Base-by-base conservation (phyloP, 2,888 invertebrate species). In the Drosophila cyrtoloma region DNA sequence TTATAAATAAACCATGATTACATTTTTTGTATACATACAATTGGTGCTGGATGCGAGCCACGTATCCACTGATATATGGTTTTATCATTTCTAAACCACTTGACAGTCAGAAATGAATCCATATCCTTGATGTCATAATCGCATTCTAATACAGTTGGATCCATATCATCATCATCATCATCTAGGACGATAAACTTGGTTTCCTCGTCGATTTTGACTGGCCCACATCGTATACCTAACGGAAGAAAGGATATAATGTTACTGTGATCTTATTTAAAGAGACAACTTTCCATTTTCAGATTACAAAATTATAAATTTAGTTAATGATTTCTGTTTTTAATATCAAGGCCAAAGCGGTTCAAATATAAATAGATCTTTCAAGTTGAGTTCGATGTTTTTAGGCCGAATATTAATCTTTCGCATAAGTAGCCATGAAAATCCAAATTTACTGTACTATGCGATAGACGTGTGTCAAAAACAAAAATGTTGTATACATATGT, bases 1-100 rank as follows among this genome's bases (percentile, higher is more conserved):
- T 19, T 28, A 26, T 16, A 26, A 28, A 16, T 30, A 16, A 16
- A 0, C 4, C 26, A 42, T 3, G 7, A 10, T 28, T 35, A 14
- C n/a, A 37, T 35, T 22, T 14, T 30, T 26, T 19, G 22, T 0
- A 32, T 71, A 74, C 79, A 44, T 52, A 86, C 86, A 42, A 86
- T 84, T 5, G 90, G 77, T 10, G 79, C 61, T 3, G 86, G 86
- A 16, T 71, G 75, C 0, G 63, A 73, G 0, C 86, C 86, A 2
- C 79, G 75, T 33, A 86, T 90, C 86, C 86, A 86, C 37, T 86
- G 86, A 62, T 86, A 86, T 33, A 86, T 74, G 3, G 85, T 62
- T 30, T 86, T 82, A 14, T 86, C 82, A 55, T 86, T 73, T 56
- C 82, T 75, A 47, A 73, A 90, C 86, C 86, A 86, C 28, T 86